Percentiles rank a stretch among this genome's conserved stretches.
phyloP scores from a whole-genome alignment of 2,888 invertebrate species.

The Dromius quadrimaculatus region DNA sequence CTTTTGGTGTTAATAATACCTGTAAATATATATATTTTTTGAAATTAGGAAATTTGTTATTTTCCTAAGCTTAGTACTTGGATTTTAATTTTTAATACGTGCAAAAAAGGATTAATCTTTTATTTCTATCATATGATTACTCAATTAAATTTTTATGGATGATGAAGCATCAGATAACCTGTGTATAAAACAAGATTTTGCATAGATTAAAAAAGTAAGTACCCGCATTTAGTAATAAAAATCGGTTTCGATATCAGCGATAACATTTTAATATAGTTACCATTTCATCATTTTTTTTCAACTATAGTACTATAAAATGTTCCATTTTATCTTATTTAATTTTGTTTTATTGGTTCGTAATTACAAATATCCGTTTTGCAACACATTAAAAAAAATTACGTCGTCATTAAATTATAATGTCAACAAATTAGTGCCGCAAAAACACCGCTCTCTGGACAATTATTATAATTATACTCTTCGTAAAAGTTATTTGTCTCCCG shows the following conservation, averaged over 20 bases:
- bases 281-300: neutral
- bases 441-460: neutral
- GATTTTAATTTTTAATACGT: too few species aligned
- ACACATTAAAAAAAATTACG: conserved; percentile 25
- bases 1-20: too few species aligned
- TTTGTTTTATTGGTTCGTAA: conserved; percentile 28
- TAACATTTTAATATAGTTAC: neutral
- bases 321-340: conserved; percentile 2
- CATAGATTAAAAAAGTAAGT: too few species aligned
- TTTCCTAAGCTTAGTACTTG: too few species aligned
- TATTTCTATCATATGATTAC: too few species aligned
- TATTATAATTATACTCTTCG: conserved; percentile 21
- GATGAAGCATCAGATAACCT: too few species aligned
- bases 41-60: too few species aligned
- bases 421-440: conserved; percentile 33
- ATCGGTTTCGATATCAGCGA: neutral
- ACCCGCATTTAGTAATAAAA: neutral
- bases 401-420: conserved; percentile 33
- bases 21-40: too few species aligned
- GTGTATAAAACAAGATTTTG: too few species aligned
- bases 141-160: too few species aligned
- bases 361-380: conserved; percentile 24
- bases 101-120: too few species aligned
- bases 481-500: conserved; percentile 1
- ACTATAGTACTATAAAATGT: neutral